phyloP scores from a whole-genome alignment of 2,113 vertebrate genomes.

The Thunnus maccoyii region DNA sequence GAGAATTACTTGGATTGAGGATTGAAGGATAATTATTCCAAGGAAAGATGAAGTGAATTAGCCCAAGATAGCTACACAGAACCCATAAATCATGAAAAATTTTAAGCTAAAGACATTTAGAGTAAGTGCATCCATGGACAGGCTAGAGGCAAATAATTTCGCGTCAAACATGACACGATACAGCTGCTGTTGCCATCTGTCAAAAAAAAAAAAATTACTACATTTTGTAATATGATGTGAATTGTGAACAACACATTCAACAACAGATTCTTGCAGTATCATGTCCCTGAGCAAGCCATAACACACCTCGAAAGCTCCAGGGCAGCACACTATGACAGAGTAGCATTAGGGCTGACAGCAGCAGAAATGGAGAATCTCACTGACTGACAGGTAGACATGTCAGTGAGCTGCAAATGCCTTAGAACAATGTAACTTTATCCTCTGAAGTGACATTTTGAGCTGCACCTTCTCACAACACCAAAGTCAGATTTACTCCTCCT shows the following conservation, averaged over 20 bases:
- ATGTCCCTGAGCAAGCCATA: conserved; percentile 44
- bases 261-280: conserved; percentile 35
- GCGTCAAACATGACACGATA: neutral
- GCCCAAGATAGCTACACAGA: neutral
- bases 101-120: neutral
- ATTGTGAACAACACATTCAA: conserved; percentile 13
- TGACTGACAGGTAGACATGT: conserved; percentile 65
- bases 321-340: conserved; percentile 30
- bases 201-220: neutral
- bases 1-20: neutral
- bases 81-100: neutral
- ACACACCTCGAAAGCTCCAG: conserved; percentile 52
- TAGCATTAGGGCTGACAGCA: conserved; percentile 44
- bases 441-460: conserved; percentile 53
- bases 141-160: neutral
- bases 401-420: conserved; percentile 34
- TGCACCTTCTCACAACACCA: conserved; percentile 47
- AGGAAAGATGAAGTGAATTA: neutral
- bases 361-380: conserved; percentile 38
- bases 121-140: neutral
- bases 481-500: conserved; percentile 28
- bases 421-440: conserved; percentile 67
- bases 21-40: neutral
- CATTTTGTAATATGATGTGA: conserved; percentile 16
- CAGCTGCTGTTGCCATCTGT: conserved; percentile 6